Conservation (phyloP, 2,797 vertebrate species). For the Acrossocheilus fasciatus region DNA sequence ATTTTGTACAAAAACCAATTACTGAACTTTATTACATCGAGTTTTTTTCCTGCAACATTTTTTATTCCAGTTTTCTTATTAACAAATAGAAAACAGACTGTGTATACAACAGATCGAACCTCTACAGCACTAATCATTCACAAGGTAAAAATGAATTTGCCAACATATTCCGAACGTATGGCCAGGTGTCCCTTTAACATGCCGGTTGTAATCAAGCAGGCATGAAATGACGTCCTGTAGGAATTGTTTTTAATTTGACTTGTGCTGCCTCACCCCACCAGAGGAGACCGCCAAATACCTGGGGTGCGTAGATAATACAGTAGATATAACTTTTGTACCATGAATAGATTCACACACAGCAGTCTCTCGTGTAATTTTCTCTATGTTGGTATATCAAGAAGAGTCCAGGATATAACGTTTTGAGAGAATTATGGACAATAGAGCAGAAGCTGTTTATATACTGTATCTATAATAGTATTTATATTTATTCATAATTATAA, state of each 20-base stretch:
- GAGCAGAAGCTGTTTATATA: slow-evolving; percentile 81
- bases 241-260: slow-evolving; percentile 77
- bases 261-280: slow-evolving; percentile 74
- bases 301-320: slow-evolving; percentile 84
- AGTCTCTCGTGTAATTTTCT: slow-evolving; percentile 73
- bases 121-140: slow-evolving; percentile 90
- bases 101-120: slow-evolving; percentile 90
- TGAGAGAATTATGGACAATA: slow-evolving; percentile 76
- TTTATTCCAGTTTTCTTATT: slow-evolving; percentile 78
- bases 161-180: slow-evolving; percentile 42
- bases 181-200: slow-evolving; percentile 47
- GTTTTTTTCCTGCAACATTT: slow-evolving; percentile 71
- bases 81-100: slow-evolving; percentile 98
- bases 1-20: slow-evolving; percentile 75
- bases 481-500: slow-evolving; percentile 79
- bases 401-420: slow-evolving; percentile 48
- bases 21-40: slow-evolving; percentile 98
- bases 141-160: slow-evolving; percentile 89
- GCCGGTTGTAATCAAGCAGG: slow-evolving; percentile 51
- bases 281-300: slow-evolving; percentile 68
- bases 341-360: slow-evolving; percentile 85
- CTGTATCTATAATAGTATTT: slow-evolving; percentile 82
- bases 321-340: slow-evolving; percentile 89
- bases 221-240: slow-evolving; percentile 33
- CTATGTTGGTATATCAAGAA: slow-evolving; percentile 73